Conservation (phyloP, 1,140 invertebrate species). For the Doryteuthis pealeii region DNA sequence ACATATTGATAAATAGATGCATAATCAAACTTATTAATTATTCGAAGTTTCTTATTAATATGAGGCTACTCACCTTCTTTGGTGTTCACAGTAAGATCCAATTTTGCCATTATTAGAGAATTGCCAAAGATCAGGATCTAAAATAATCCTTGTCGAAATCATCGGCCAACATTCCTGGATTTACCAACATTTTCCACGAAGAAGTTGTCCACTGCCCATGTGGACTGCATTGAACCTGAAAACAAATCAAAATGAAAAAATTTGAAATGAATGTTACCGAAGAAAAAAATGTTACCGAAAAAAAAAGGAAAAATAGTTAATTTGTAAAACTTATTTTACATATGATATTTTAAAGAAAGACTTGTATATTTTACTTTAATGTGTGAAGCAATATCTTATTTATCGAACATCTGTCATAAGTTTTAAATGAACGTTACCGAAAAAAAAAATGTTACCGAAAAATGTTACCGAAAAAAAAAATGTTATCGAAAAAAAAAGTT, state of each 20-base stretch:
- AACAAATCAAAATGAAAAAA: neutral
- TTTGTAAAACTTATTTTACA: neutral
- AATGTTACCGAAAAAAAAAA: too few species aligned
- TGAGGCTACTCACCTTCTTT: slow-evolving; percentile 35
- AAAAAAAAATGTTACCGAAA: too few species aligned
- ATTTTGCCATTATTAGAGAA: slow-evolving; percentile 59
- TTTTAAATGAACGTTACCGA: too few species aligned
- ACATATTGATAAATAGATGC: too few species aligned
- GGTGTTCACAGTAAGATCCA: slow-evolving; percentile 50
- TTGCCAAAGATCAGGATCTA: slow-evolving; percentile 53
- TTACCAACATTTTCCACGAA: slow-evolving; percentile 56
- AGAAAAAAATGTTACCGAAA: neutral
- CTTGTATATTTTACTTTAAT: too few species aligned
- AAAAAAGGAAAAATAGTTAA: neutral
- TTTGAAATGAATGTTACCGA: neutral
- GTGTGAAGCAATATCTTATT: too few species aligned
- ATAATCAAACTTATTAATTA: too few species aligned
- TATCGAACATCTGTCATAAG: too few species aligned
- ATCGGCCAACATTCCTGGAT: slow-evolving; percentile 57
- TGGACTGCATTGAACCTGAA: slow-evolving; percentile 46
- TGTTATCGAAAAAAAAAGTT: too few species aligned
- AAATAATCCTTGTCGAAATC: slow-evolving; percentile 51
- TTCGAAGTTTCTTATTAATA: too few species aligned
- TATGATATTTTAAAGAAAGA: neutral
- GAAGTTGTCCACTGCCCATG: slow-evolving; percentile 62